Conservation (phyloP, 2,888 invertebrate genomes). For the Rotaria sp. region DNA sequence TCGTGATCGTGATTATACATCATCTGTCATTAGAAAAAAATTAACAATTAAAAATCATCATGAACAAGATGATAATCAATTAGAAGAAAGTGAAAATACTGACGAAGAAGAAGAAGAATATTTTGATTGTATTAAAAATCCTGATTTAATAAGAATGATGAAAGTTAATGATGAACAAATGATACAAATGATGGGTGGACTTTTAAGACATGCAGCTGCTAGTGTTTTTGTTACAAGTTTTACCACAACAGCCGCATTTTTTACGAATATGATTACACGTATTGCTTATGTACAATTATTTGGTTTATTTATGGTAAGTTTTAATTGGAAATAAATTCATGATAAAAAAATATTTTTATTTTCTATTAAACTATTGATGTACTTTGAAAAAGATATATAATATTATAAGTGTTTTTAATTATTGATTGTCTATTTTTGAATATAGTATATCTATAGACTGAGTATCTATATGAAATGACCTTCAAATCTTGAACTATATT, state of each 20-base stretch:
- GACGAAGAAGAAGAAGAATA: background rate
- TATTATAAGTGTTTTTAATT: no score
- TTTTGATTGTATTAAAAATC: conserved; percentile 21
- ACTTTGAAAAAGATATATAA: no score
- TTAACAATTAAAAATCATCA: background rate
- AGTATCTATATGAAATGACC: no score
- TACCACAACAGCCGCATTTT: conserved; percentile 88
- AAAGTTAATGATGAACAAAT: conserved; percentile 61
- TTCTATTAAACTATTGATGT: no score
- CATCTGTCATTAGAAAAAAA: background rate
- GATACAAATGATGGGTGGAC: conserved; percentile 61
- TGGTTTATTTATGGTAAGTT: conserved; percentile 63
- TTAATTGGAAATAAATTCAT: background rate
- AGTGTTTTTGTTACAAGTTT: conserved; percentile 87
- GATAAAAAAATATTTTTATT: no score
- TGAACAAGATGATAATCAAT: background rate
- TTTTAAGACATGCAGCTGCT: conserved; percentile 74
- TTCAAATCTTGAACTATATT: no score
- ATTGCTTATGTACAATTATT: conserved; percentile 79
- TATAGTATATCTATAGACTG: no score
- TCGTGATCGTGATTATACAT: background rate
- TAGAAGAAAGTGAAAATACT: background rate
- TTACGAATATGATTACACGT: conserved; percentile 78
- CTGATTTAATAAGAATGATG: conserved; percentile 43
- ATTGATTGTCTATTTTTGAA: no score